Conservation (phyloP, 2,888 invertebrate species). For the Brachypalpus laphriformis region DNA sequence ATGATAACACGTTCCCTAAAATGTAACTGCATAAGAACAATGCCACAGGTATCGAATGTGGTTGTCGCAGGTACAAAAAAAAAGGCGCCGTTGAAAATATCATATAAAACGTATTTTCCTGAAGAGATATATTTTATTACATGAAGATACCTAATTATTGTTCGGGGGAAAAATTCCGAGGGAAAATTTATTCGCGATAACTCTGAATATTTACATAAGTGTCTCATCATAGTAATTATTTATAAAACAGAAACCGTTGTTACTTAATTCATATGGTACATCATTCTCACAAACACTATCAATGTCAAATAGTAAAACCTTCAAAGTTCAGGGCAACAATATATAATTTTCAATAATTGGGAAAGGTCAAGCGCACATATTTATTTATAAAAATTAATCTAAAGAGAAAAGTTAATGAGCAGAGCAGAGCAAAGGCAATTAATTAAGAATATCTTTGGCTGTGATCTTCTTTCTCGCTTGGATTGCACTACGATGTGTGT, state of each 20-base stretch:
- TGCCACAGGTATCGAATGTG: not conserved
- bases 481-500: not conserved
- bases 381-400: not conserved
- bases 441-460: not conserved
- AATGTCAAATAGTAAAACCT: not conserved
- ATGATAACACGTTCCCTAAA: not conserved
- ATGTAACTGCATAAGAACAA: not conserved
- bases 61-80: not conserved
- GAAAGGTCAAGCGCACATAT: slow-evolving; percentile 11
- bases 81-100: no score
- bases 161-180: no score
- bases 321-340: slow-evolving; percentile 17
- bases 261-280: slow-evolving; percentile 17
- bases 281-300: slow-evolving; percentile 3
- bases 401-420: not conserved
- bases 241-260: not conserved
- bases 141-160: no score
- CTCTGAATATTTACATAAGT: no score
- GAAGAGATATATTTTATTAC: no score
- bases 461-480: not conserved
- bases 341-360: slow-evolving; percentile 13
- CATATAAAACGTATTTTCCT: no score
- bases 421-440: not conserved
- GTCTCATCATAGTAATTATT: no score
- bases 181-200: no score